Evolutionary conservation across 2,113 vertebrate species (phyloP).

Genomic region (Nasalis larvatus): DNA sequence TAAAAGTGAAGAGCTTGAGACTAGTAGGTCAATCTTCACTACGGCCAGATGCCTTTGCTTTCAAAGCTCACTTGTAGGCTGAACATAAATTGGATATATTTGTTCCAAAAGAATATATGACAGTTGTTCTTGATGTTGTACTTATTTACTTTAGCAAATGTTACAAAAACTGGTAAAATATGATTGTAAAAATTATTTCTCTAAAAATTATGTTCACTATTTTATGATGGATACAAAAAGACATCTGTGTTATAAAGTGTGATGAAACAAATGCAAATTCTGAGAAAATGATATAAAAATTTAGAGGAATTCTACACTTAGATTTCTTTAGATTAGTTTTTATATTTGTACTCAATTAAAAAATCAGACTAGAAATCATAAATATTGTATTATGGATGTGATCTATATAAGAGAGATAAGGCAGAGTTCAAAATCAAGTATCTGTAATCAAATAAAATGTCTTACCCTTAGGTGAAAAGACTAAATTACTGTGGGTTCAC

Average conservation of each 20-base stretch:
- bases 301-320: background rate
- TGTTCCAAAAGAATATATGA: background rate
- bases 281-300: background rate
- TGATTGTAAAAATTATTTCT: background rate
- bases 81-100: background rate
- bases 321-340: background rate
- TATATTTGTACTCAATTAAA: background rate
- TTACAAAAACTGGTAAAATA: background rate
- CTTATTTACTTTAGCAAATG: background rate
- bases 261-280: background rate
- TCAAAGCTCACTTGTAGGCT: background rate
- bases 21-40: background rate
- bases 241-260: background rate
- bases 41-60: background rate
- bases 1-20: background rate
- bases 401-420: background rate
- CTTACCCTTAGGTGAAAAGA: background rate
- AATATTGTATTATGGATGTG: background rate
- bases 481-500: background rate
- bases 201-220: background rate
- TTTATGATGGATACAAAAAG: background rate
- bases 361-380: background rate
- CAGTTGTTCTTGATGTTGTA: background rate
- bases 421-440: background rate
- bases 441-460: background rate